These are phyloP conservation scores for Eidolon helvum DNA, from an alignment of 2,113 vertebrate genomes.

Conservation along the genomic window DNA sequence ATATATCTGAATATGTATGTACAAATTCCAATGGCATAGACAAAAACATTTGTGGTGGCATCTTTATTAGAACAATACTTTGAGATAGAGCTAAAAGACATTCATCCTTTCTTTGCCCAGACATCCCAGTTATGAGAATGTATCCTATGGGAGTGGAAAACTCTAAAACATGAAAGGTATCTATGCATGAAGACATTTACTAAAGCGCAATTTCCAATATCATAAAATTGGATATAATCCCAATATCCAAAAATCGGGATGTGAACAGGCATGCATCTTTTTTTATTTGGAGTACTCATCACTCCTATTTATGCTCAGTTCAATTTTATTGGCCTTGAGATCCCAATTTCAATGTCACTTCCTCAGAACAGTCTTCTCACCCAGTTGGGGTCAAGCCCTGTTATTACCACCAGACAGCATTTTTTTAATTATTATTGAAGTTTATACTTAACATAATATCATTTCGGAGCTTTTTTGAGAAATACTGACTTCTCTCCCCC, in stretches of 20 bases:
- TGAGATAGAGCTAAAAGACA: constrained; percentile 17
- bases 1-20: not conserved
- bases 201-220: not conserved
- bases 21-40: not conserved
- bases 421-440: not conserved
- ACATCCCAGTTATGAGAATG: not conserved
- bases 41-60: not conserved
- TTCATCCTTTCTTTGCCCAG: not conserved
- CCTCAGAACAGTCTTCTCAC: not conserved
- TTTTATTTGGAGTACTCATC: not conserved
- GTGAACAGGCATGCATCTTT: not conserved
- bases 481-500: not conserved
- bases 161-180: not conserved
- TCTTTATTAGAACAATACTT: not conserved
- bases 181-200: not conserved
- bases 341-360: not conserved
- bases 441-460: not conserved
- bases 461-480: not conserved
- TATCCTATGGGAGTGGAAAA: not conserved
- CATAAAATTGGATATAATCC: not conserved
- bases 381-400: not conserved
- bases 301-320: not conserved
- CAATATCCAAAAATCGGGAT: not conserved
- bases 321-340: not conserved
- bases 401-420: not conserved